Conservation (phyloP, 2,797 vertebrate genomes). For the Oophaga sylvatica region DNA sequence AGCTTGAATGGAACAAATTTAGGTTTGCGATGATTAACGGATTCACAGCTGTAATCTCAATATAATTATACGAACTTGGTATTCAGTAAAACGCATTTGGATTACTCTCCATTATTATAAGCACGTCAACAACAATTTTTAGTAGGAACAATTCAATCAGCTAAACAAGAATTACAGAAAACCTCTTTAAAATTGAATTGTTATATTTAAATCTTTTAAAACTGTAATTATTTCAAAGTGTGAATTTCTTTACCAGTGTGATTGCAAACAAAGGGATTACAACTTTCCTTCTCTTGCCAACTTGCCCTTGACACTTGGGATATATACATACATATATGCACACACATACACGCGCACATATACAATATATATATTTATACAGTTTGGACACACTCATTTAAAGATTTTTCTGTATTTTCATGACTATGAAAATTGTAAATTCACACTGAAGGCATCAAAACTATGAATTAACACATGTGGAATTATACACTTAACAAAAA, state of each 20-base stretch:
- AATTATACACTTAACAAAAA: too few relatives aligned
- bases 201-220: neutral
- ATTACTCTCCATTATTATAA: neutral
- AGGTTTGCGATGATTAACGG: neutral
- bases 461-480: too few relatives aligned
- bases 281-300: neutral
- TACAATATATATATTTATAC: too few relatives aligned
- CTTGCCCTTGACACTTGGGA: too few relatives aligned
- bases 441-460: too few relatives aligned
- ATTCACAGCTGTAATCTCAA: constrained; percentile 21
- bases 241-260: neutral
- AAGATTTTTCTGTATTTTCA: too few relatives aligned
- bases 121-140: neutral
- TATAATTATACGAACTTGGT: neutral
- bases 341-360: too few relatives aligned
- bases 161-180: neutral
- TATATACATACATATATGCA: too few relatives aligned
- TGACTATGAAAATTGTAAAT: too few relatives aligned
- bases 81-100: constrained; percentile 6
- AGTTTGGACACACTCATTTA: too few relatives aligned
- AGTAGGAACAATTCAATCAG: neutral
- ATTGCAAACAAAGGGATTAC: neutral
- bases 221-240: neutral
- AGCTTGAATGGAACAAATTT: constrained; percentile 17
- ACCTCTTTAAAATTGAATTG: neutral